phyloP scores from a whole-genome alignment of 2,113 vertebrate species.

The Heptranchias perlo region DNA sequence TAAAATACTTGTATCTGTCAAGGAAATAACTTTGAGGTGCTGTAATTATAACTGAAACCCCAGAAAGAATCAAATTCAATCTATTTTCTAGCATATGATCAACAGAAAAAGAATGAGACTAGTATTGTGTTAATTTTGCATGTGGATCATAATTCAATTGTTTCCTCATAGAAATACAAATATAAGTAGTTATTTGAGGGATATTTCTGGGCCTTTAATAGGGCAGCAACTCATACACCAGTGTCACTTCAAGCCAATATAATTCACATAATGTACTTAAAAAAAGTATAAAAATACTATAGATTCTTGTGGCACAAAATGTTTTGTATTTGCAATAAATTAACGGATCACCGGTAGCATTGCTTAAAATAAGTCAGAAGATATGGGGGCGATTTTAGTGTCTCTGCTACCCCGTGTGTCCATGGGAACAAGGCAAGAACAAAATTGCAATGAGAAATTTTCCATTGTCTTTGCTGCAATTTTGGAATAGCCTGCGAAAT shows the following conservation, averaged over 20 bases:
- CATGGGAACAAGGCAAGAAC: not conserved
- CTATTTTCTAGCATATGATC: not conserved
- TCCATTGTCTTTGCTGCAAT: not conserved
- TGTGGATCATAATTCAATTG: not conserved
- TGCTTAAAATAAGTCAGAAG: not conserved
- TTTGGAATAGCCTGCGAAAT: not conserved
- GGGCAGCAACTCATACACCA: not conserved
- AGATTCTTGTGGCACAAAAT: not conserved
- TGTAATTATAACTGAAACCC: not conserved
- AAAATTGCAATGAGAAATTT: not conserved
- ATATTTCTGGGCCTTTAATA: not conserved
- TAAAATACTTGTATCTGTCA: not conserved
- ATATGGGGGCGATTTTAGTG: not conserved
- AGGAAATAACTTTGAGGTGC: not conserved
- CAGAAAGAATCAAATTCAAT: not conserved
- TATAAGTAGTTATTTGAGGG: not conserved
- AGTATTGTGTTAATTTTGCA: not conserved
- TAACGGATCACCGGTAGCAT: not conserved
- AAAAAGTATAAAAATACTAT: not conserved
- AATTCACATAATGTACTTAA: not conserved
- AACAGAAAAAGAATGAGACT: not conserved
- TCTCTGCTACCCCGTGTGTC: not conserved
- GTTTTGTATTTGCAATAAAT: not conserved
- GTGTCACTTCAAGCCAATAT: not conserved
- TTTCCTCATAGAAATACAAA: not conserved